These are phyloP conservation scores for Sturmia bella DNA, from an alignment of 2,888 invertebrate species.

Conservation along the genomic window DNA sequence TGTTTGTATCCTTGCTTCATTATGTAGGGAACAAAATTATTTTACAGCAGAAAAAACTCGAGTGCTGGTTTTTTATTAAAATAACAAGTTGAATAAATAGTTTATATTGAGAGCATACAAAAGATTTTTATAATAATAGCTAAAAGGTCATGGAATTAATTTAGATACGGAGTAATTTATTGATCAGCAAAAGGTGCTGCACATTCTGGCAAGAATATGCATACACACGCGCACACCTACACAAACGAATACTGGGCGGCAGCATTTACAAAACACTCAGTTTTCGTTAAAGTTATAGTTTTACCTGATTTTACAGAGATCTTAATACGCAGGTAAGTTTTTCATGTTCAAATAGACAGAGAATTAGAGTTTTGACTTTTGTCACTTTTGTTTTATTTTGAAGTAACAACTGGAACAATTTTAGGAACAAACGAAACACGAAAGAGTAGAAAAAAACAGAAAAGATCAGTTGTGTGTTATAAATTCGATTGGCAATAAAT, in stretches of 20 bases:
- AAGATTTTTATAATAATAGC: conserved; percentile 37
- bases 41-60: conserved; percentile 6
- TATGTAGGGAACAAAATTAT: background rate
- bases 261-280: conserved; percentile 58
- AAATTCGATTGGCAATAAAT: conserved; percentile 75
- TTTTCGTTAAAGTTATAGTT: conserved; percentile 28
- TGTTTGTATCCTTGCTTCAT: background rate
- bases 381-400: conserved; percentile 64
- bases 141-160: conserved; percentile 53
- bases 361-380: conserved; percentile 56
- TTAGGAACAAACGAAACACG: background rate
- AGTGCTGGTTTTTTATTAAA: conserved; percentile 59
- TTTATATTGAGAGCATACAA: conserved; percentile 63
- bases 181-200: conserved; percentile 65
- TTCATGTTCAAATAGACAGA: conserved; percentile 20
- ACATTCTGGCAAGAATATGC: background rate
- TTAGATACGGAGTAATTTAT: conserved; percentile 65
- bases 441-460: background rate
- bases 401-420: conserved; percentile 24
- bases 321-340: conserved; percentile 64
- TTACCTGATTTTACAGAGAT: conserved; percentile 35
- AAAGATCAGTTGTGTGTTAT: conserved; percentile 60
- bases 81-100: conserved; percentile 64
- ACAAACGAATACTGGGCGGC: conserved; percentile 53
- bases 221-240: background rate